phyloP scores from a whole-genome alignment of 92 coral and sea anemone genomes.

The Zoanthus sociatus region DNA sequence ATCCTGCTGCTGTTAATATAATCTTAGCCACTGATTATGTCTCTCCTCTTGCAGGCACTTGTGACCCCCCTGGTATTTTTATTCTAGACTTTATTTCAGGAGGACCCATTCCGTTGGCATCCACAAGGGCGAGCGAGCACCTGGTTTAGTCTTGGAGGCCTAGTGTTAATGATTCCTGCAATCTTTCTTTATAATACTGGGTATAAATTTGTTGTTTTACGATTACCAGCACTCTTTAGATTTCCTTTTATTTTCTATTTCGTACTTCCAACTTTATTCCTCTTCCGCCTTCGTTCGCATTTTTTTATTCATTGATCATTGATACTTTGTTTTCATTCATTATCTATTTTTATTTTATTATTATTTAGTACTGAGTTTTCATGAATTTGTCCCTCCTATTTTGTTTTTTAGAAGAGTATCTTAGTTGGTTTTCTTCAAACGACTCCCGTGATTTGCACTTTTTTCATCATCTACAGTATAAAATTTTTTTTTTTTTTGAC shows the following conservation, averaged over 20 bases:
- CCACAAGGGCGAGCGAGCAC: conserved; percentile 52
- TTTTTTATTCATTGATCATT: not conserved
- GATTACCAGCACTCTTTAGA: not conserved
- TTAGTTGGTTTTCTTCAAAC: not conserved
- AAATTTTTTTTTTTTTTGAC: too few relatives aligned
- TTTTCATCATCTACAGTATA: not conserved
- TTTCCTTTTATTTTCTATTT: not conserved
- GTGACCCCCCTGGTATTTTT: conserved; percentile 70
- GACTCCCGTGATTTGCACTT: not conserved
- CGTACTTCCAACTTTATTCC: not conserved
- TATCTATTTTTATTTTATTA: not conserved
- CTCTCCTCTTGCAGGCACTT: conserved; percentile 43
- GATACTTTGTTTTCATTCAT: not conserved
- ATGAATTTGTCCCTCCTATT: not conserved
- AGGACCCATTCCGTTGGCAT: conserved; percentile 72
- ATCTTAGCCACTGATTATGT: too few relatives aligned
- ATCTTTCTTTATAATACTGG: too few relatives aligned
- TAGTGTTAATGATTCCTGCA: too few relatives aligned
- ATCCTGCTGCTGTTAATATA: too few relatives aligned
- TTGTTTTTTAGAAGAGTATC: not conserved
- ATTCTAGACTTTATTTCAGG: conserved; percentile 71
- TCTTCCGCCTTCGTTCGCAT: not conserved
- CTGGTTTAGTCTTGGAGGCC: not conserved
- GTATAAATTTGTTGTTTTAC: not conserved
- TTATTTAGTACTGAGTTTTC: not conserved